Percentiles rank a stretch among this genome's conserved stretches.
phyloP scores from a whole-genome alignment of 2,797 vertebrate species.

The Anniella stebbinsi region DNA sequence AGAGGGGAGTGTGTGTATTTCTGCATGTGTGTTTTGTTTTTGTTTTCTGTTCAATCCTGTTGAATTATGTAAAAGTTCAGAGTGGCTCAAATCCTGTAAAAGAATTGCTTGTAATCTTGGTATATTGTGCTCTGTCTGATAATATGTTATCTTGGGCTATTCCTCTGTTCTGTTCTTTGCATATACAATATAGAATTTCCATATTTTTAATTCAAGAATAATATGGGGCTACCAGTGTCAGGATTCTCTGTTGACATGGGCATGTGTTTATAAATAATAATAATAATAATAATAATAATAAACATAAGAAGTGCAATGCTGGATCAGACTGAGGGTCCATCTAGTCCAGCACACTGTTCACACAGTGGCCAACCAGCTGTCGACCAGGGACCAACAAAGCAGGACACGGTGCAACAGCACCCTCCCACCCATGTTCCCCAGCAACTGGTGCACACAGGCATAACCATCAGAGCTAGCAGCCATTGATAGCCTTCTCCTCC shows the following conservation, averaged over 20 bases:
- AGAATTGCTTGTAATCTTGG: not conserved
- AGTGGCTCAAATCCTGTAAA: not conserved
- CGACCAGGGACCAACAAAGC: no score
- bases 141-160: not conserved
- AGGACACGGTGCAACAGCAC: no score
- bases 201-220: not conserved
- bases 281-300: no score
- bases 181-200: not conserved
- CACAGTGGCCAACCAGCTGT: no score
- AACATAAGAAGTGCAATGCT: no score
- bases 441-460: no score
- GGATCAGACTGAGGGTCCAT: no score
- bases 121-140: not conserved
- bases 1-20: not conserved
- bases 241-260: not conserved
- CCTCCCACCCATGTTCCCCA: no score
- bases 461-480: no score
- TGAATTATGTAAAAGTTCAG: constrained; percentile 2
- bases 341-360: no score
- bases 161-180: not conserved
- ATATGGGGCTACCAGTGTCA: not conserved
- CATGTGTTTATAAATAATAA: no score
- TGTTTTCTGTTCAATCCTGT: not conserved
- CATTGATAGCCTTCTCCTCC: no score
- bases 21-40: not conserved